phyloP scores from a whole-genome alignment of 1,140 invertebrate genomes.

The Musca domestica region DNA sequence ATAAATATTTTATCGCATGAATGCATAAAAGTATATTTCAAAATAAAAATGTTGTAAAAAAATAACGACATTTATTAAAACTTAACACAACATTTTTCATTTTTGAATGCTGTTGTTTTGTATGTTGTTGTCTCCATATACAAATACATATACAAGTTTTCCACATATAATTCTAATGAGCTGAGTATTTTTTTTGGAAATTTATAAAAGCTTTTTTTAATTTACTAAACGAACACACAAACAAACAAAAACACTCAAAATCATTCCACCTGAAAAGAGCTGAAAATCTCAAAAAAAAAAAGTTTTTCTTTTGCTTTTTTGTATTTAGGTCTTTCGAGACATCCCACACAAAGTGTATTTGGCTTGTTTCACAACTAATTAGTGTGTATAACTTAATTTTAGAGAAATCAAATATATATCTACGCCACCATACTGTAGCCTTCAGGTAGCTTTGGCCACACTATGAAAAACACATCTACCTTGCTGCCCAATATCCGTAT shows the following conservation, averaged over 20 bases:
- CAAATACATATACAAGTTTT: too few species aligned
- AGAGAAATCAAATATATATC: not conserved
- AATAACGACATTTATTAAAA: too few species aligned
- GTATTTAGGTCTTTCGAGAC: not conserved
- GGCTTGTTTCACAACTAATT: conserved; percentile 19
- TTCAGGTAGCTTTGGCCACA: too few species aligned
- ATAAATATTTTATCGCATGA: too few species aligned
- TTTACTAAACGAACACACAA: not conserved
- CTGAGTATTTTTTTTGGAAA: not conserved
- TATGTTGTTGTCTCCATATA: not conserved
- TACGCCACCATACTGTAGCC: too few species aligned
- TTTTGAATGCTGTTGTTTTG: too few species aligned
- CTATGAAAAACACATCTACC: too few species aligned
- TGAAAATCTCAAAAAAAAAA: not conserved
- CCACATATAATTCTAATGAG: too few species aligned
- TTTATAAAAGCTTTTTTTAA: conserved; percentile 6
- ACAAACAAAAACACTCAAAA: conserved; percentile 2
- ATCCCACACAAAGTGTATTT: conserved; percentile 15
- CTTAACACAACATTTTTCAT: not conserved
- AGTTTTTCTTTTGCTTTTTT: not conserved
- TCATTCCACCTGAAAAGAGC: not conserved
- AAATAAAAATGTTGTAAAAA: too few species aligned
- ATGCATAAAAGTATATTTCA: too few species aligned
- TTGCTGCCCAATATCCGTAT: too few species aligned
- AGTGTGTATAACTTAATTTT: conserved; percentile 16